These are phyloP conservation scores for Pseudochromis fuscus DNA, from an alignment of 2,797 vertebrate genomes.

Conservation along the genomic window DNA sequence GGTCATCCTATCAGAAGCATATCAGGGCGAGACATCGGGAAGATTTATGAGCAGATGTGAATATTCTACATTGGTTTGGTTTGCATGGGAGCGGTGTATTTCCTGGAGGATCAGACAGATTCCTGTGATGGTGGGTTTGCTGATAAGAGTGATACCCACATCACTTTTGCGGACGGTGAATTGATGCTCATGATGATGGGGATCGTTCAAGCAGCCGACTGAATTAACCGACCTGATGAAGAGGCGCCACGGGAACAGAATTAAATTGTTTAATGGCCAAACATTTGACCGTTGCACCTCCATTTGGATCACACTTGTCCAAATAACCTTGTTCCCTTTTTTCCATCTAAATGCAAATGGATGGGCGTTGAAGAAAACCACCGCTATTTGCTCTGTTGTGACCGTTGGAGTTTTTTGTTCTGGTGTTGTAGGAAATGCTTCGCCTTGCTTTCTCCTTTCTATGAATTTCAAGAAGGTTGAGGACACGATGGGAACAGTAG, in stretches of 20 bases:
- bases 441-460: constrained; percentile 19
- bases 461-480: constrained; percentile 64
- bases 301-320: constrained; percentile 46
- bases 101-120: not conserved
- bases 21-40: constrained; percentile 22
- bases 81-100: constrained; percentile 1
- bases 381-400: constrained; percentile 56
- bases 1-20: constrained; percentile 47
- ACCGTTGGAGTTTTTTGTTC: constrained; percentile 59
- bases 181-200: constrained; percentile 7
- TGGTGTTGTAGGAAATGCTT: constrained; percentile 51
- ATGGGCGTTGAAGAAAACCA: constrained; percentile 47
- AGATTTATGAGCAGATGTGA: constrained; percentile 8
- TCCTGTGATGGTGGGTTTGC: not conserved
- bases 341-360: constrained; percentile 86
- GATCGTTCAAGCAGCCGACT: constrained; percentile 11
- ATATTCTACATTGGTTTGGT: constrained; percentile 18
- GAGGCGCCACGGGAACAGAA: constrained; percentile 6
- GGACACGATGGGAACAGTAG: constrained; percentile 34
- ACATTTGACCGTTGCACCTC: constrained; percentile 52
- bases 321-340: constrained; percentile 66
- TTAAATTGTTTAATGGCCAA: constrained; percentile 42
- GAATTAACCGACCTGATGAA: constrained; percentile 37
- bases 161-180: constrained; percentile 5
- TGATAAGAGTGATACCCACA: constrained; percentile 7